These are phyloP conservation scores for Ganaspis brasiliensis DNA, from an alignment of 2,888 invertebrate genomes.

Conservation along the genomic window DNA sequence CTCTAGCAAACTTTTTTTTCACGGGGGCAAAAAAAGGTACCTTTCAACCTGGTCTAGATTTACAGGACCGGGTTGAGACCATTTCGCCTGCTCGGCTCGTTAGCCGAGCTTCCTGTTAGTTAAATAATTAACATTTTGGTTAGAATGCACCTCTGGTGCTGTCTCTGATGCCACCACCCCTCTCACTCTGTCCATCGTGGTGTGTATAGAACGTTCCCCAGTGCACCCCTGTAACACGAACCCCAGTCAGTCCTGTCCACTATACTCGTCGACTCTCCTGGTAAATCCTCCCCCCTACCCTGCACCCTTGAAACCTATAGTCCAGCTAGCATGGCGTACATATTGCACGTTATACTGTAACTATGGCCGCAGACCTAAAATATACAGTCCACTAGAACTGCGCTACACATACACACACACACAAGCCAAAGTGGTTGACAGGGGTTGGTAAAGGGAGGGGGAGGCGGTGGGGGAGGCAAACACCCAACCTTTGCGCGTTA, in stretches of 20 bases:
- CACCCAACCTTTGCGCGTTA: constrained; percentile 66
- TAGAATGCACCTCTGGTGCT: constrained; percentile 67
- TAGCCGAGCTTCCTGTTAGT: constrained; percentile 74
- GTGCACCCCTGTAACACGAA: constrained; percentile 75
- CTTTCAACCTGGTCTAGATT: constrained; percentile 15
- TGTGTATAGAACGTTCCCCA: constrained; percentile 69
- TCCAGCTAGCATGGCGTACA: constrained; percentile 71
- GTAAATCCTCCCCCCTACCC: constrained; percentile 37
- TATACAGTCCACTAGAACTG: constrained; percentile 73
- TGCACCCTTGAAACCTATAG: constrained; percentile 55
- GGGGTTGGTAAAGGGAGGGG: constrained; percentile 42
- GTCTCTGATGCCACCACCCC: constrained; percentile 62
- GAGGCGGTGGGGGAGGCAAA: constrained; percentile 3
- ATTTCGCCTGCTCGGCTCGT: constrained; percentile 70
- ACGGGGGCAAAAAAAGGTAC: neutral
- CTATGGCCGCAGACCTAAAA: constrained; percentile 76
- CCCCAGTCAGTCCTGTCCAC: constrained; percentile 77
- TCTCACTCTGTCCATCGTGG: constrained; percentile 52
- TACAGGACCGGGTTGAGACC: constrained; percentile 23
- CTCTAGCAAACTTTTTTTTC: no score
- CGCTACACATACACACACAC: constrained; percentile 57
- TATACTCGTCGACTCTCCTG: constrained; percentile 58
- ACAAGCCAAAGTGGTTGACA: constrained; percentile 57
- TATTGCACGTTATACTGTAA: constrained; percentile 76
- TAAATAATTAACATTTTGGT: constrained; percentile 78